Base-by-base conservation (phyloP, 2,113 vertebrate species). In the Himantopus leucocephalus region DNA sequence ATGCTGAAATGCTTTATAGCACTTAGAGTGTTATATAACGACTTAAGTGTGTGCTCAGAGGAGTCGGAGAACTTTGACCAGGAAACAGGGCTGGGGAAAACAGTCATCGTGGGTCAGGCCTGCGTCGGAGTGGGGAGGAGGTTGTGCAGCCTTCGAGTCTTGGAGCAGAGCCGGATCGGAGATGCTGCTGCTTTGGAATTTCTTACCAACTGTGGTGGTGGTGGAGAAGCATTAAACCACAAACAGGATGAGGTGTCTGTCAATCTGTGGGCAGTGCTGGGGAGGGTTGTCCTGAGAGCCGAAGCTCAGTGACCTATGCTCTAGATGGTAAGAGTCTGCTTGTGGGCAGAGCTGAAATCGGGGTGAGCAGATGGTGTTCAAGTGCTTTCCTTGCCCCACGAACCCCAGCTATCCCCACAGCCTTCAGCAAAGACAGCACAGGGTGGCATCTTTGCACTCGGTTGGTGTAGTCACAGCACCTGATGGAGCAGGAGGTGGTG, bases 11-110 rank as follows among this genome's bases (percentile, higher is more conserved):
- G 14, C 30, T 68, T 71, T 3, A 16, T 26, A 70, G 83, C 71
- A 77, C 39, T 88, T 76, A 73, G 20, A 58, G 35, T 91, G 71
- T 95, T 96, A 90, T 95, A 82, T 75, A 87, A 87, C 45, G 82
- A 82, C 35, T 76, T 75, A 15, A 76, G 48, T 35, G 81, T 75
- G 39, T 41, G 60, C 77, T 95, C 10, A 26, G 68, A 90, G 88
- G 45, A 95, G 79, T 8, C 1, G 3, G 80, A 84, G 86, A 78
- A 63, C 80, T 92, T 77, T 87, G 89, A 78, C 66, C 88, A 16
- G 81, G 94, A 95, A 93, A 79, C 72, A 1, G 3, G 30, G 56
- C 24, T 75, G 58, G 39, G 34, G 53, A 91, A 74, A 56, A 64
- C 48, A 94, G 81, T 93, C 87, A 91, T 76, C n/a, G 0, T 0